Evolutionary conservation across 2,113 vertebrate genomes (phyloP), one percentile per base, ranked within the genome.

Genomic region (Muscicapa adusta): DNA sequence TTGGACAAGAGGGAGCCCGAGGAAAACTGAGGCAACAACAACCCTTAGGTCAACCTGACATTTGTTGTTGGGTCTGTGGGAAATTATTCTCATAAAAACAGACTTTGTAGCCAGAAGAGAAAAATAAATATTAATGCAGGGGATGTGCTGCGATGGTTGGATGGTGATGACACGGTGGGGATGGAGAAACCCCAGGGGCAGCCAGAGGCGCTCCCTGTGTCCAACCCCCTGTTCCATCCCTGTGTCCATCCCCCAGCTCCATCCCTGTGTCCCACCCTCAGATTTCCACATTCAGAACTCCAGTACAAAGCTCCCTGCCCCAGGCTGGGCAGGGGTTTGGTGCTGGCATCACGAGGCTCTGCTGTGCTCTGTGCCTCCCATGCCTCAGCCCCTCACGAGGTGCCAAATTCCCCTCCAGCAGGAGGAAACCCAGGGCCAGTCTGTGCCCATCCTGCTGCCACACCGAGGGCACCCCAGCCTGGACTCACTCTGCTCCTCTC

Each of bases 11-110:
- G 61, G 73, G 58, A 95, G 60, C 92, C 77, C 2, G 3, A 33
- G 48, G 66, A 63, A 93, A 54, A 57, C 1, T 5, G 48, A 81
- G 87, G 85, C 67, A 85, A 63, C 70, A 95, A 85, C 74, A 88
- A 9, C 28, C 66, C 78, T 82, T 18, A 61, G 96, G 96, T 96
- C 93, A 95, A 72, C 75, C 78, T 95, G 96, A 95, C 96, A 94
- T 95, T 96, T 85, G 61, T 40, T 85, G 71, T 91, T 73, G 74
- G 20, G 43, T 20, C 74, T 91, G 36, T 82, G 85, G 87, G 92
- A 85, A 94, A 93, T 85, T 20, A 60, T 20, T 28, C 84, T 75
- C 81, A 60, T 51, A 28, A 91, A 89, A 87, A 22, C 81, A 85
- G 73, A 51, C 36, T 61, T 68, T 51, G 50, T 26, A 86, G 81